Percentiles rank a stretch among this genome's conserved stretches.
Evolutionary conservation across 1,140 invertebrate species (phyloP).

Genomic region (Drosophila burlai): DNA sequence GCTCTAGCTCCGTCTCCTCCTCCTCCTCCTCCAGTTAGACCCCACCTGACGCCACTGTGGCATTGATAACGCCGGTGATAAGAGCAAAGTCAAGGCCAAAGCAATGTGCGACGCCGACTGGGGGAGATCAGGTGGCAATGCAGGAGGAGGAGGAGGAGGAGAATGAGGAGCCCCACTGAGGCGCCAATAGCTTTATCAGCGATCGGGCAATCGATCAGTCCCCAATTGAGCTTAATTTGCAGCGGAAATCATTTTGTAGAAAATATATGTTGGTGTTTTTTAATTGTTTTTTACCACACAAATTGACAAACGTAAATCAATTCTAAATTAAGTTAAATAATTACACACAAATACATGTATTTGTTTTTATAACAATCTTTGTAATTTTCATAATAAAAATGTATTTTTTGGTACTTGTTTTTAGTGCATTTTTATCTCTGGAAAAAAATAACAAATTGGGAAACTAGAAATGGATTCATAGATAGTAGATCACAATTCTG

Average conservation of each 20-base stretch:
- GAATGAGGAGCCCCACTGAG: neutral
- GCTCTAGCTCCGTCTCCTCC: neutral
- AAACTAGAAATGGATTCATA: neutral
- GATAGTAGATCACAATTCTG: neutral
- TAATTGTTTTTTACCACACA: neutral
- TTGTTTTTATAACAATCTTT: neutral
- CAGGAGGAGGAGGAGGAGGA: neutral
- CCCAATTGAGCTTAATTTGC: constrained; percentile 25
- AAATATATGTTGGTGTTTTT: constrained; percentile 1
- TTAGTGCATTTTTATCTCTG: neutral
- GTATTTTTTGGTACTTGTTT: neutral
- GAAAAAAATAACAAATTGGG: neutral
- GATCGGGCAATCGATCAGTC: constrained; percentile 29
- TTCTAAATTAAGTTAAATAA: neutral
- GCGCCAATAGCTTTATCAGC: constrained; percentile 32
- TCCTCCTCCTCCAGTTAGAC: constrained; percentile 8
- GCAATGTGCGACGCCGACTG: constrained; percentile 10
- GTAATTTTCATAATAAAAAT: constrained; percentile 4
- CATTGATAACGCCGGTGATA: constrained; percentile 27
- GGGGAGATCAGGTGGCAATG: constrained; percentile 24
- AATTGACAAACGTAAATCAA: constrained; percentile 6
- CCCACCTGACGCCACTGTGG: constrained; percentile 23
- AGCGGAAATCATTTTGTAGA: neutral
- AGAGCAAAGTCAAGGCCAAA: constrained; percentile 36
- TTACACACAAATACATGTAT: neutral